Evolutionary conservation across 1,140 invertebrate species (phyloP).

Genomic region (Drosophila auraria): DNA sequence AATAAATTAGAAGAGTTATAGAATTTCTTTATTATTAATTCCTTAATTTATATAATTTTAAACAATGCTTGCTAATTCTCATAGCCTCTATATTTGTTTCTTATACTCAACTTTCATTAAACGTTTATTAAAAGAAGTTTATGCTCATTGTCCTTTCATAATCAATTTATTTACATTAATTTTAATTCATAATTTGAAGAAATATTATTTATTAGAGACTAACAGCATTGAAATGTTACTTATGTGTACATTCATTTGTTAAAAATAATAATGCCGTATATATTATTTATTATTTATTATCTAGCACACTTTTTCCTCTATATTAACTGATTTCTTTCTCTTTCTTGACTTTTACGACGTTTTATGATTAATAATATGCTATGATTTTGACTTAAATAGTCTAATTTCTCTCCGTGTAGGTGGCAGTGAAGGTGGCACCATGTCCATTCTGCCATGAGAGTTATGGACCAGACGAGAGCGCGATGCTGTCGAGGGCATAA

Average conservation of each 20-base stretch:
- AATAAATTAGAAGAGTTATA: not conserved
- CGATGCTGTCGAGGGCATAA: slow-evolving; percentile 53
- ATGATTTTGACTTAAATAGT: not conserved
- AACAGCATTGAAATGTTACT: not conserved
- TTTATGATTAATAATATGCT: too few species aligned
- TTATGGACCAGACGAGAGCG: slow-evolving; percentile 35
- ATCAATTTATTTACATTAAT: too few species aligned
- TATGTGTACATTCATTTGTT: not conserved
- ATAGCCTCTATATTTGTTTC: too few species aligned
- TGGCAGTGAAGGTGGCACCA: slow-evolving; percentile 10
- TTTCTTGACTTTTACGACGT: not conserved
- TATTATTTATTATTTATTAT: not conserved
- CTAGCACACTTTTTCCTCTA: not conserved
- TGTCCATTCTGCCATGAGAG: slow-evolving; percentile 26
- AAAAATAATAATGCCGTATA: too few species aligned
- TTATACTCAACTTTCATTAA: too few species aligned
- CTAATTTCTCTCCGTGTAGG: slow-evolving; percentile 13
- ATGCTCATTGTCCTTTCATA: too few species aligned
- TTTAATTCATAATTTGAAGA: not conserved
- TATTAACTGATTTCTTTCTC: not conserved
- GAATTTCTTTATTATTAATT: not conserved
- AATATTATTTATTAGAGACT: not conserved
- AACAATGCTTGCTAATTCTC: too few species aligned
- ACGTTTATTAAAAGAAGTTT: too few species aligned
- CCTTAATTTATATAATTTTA: too few species aligned